A percentile compares a stretch with the other conserved stretches of the same genome.
Evolutionary conservation across 2,888 invertebrate species (phyloP).

Genomic region (Conistra vaccinii): DNA sequence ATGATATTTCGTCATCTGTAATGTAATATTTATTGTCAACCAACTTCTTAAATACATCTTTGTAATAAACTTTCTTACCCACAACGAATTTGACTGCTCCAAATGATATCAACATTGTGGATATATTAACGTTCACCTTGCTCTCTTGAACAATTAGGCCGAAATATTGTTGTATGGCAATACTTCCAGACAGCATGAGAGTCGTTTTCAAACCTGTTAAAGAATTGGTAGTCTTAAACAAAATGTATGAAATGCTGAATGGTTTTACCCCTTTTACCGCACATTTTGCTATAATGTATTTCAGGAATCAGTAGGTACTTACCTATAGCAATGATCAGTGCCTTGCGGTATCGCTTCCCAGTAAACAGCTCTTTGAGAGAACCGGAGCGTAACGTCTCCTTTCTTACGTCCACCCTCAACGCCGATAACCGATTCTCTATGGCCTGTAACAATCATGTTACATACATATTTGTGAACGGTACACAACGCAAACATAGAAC

Average conservation of each 20-base stretch:
- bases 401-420: conserved; percentile 82
- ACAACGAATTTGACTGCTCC: conserved; percentile 77
- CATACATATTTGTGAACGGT: background rate
- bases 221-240: conserved; percentile 1
- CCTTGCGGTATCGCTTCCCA: conserved; percentile 86
- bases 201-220: conserved; percentile 78
- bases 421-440: conserved; percentile 75
- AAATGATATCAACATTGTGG: conserved; percentile 79
- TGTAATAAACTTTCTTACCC: conserved; percentile 10
- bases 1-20: background rate
- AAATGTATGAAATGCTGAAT: background rate
- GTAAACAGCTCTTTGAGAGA: conserved; percentile 85
- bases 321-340: conserved; percentile 82
- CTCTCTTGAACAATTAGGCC: conserved; percentile 81
- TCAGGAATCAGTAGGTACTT: conserved; percentile 21
- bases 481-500: too few species aligned
- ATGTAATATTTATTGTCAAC: background rate
- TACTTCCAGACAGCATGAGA: conserved; percentile 78
- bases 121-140: conserved; percentile 69
- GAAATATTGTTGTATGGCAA: conserved; percentile 80
- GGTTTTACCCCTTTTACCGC: background rate
- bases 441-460: conserved; percentile 67
- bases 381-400: conserved; percentile 85
- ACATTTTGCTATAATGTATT: too few species aligned
- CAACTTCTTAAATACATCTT: background rate